A percentile compares a stretch with the other conserved stretches of the same genome.
phyloP scores from a whole-genome alignment of 37 sponge, comb jelly and placozoan species.

The Chondrilla cf. caribensis region DNA sequence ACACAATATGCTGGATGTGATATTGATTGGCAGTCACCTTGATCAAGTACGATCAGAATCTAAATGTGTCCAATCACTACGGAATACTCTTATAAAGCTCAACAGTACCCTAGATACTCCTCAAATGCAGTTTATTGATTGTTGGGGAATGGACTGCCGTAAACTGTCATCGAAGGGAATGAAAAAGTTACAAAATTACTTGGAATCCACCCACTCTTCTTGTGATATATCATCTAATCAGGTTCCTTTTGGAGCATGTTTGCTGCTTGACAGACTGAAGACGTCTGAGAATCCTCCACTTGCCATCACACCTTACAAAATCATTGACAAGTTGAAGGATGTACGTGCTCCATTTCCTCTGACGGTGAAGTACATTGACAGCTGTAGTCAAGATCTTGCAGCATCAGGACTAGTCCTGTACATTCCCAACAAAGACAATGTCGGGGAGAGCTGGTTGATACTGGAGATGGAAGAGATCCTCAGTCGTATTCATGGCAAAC shows the following conservation, averaged over 20 bases:
- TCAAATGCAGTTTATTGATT: neutral
- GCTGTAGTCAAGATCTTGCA: neutral
- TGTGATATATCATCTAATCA: neutral
- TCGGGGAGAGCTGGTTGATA: neutral
- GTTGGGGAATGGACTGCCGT: neutral
- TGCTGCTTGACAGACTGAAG: neutral
- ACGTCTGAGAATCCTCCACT: neutral
- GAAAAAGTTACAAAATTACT: neutral
- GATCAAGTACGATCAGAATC: neutral
- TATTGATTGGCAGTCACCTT: neutral
- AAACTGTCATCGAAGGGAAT: neutral
- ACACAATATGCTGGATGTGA: neutral
- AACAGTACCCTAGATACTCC: neutral
- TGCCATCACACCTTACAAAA: neutral
- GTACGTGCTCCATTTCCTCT: neutral
- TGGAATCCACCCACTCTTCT: neutral
- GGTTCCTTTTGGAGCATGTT: neutral
- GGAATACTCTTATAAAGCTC: neutral
- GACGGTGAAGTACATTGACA: neutral
- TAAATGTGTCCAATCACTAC: neutral
- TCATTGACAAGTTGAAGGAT: neutral
- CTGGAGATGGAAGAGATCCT: slow-evolving; percentile 4
- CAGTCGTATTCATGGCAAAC: neutral
- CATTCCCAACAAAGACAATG: neutral
- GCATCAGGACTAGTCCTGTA: neutral